phyloP scores from a whole-genome alignment of 1,140 invertebrate species.

The Bombus soroeensis region DNA sequence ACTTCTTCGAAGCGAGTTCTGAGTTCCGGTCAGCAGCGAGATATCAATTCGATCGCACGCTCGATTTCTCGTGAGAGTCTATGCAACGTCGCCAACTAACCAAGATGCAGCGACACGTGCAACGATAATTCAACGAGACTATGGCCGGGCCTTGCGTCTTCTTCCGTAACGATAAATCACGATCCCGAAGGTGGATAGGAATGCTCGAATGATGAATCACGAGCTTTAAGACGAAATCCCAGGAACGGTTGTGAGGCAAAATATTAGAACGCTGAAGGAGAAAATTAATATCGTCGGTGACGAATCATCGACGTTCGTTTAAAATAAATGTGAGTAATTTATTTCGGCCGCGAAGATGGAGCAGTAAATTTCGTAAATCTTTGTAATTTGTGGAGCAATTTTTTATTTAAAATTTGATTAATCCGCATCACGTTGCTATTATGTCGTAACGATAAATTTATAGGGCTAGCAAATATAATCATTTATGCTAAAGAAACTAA shows the following conservation, averaged over 20 bases:
- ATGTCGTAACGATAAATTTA: conserved; percentile 4
- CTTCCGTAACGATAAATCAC: conserved; percentile 34
- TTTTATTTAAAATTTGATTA: background rate
- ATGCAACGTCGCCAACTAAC: conserved; percentile 11
- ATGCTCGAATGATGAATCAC: conserved; percentile 34
- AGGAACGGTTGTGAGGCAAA: background rate
- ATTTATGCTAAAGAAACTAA: background rate
- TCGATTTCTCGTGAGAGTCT: conserved; percentile 1
- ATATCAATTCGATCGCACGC: background rate
- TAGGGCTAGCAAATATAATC: background rate
- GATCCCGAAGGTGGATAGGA: background rate
- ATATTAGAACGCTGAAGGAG: background rate
- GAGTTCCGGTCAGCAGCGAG: background rate
- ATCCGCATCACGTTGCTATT: background rate
- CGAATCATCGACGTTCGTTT: background rate
- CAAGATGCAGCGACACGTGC: conserved; percentile 46
- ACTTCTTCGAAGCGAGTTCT: background rate
- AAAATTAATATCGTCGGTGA: background rate
- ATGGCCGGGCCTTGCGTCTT: conserved; percentile 21
- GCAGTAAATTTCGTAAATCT: background rate
- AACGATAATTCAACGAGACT: conserved; percentile 43
- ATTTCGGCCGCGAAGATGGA: background rate
- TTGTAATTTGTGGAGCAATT: background rate
- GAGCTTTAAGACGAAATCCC: background rate
- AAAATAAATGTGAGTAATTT: background rate